phyloP scores from a whole-genome alignment of 1,140 invertebrate genomes.

The Monomorium pharaonis region DNA sequence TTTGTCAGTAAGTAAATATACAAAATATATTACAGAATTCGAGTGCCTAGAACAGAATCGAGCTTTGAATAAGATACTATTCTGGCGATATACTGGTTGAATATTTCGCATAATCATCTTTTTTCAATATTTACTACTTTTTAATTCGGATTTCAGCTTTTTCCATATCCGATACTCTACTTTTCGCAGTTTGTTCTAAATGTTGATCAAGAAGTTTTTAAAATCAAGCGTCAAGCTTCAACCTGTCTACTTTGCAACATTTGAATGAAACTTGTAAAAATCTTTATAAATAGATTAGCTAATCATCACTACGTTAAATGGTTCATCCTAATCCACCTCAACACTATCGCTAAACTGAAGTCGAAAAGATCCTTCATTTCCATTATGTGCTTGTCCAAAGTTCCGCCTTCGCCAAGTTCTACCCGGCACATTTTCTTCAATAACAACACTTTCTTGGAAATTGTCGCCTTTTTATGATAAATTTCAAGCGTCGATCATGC shows the following conservation, averaged over 20 bases:
- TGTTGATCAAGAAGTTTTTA: background rate
- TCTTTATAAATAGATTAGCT: background rate
- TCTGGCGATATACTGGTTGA: too few relatives aligned
- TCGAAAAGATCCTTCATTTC: background rate
- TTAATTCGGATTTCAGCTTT: background rate
- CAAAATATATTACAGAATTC: too few relatives aligned
- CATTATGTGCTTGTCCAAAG: background rate
- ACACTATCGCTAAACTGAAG: background rate
- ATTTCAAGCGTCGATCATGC: background rate
- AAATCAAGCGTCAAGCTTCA: background rate
- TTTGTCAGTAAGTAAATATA: too few relatives aligned
- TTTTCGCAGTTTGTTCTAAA: background rate
- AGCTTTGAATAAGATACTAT: too few relatives aligned
- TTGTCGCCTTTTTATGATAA: background rate
- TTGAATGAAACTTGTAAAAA: background rate
- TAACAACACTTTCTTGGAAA: background rate
- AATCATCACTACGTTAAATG: background rate
- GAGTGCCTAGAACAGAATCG: too few relatives aligned
- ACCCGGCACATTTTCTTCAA: background rate
- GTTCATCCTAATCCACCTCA: background rate
- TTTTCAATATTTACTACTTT: background rate
- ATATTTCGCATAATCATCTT: too few relatives aligned
- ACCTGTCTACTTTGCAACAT: background rate
- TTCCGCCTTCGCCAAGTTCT: background rate
- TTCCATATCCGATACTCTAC: background rate